These are phyloP conservation scores for Halisarca cf. caerulea DNA, from an alignment of 37 sponge, comb jelly and placozoan genomes.

Conservation along the genomic window DNA sequence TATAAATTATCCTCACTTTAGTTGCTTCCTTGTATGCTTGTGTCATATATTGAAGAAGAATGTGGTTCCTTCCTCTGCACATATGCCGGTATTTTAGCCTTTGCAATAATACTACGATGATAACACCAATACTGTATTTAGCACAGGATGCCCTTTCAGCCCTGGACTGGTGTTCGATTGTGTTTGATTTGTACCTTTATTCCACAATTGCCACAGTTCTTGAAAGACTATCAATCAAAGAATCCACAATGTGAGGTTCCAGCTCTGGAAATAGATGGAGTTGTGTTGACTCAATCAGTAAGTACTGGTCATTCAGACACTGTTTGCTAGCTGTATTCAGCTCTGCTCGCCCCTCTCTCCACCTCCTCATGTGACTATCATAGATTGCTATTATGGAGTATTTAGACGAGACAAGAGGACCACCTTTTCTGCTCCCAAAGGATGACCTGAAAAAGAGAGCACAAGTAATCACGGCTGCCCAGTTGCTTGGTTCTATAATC, in stretches of 20 bases:
- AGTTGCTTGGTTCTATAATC: too few species aligned
- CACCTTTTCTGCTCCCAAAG: conserved; percentile 70
- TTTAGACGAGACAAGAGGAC: conserved; percentile 90
- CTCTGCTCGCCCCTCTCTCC: not conserved
- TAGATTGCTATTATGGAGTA: conserved; percentile 95
- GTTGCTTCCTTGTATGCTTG: not conserved
- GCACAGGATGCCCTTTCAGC: too few species aligned
- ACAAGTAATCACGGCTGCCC: conserved; percentile 33
- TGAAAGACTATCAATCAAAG: conserved; percentile 73
- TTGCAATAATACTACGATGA: too few species aligned
- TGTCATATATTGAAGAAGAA: not conserved
- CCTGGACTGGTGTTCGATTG: too few species aligned
- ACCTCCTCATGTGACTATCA: too few species aligned
- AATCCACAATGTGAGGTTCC: conserved; percentile 91
- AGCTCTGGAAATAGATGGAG: conserved; percentile 88
- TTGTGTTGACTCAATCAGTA: conserved; percentile 83
- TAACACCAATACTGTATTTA: too few species aligned
- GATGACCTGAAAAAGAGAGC: conserved; percentile 65
- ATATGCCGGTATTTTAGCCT: too few species aligned
- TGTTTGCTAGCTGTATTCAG: too few species aligned
- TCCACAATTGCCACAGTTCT: conserved; percentile 52
- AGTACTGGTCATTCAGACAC: conserved; percentile 13
- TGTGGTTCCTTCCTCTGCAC: too few species aligned
- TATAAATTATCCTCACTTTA: too few species aligned
- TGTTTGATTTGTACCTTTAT: too few species aligned